These are phyloP conservation scores for Tinamus guttatus DNA, from an alignment of 2,113 vertebrate species.

Conservation along the genomic window DNA sequence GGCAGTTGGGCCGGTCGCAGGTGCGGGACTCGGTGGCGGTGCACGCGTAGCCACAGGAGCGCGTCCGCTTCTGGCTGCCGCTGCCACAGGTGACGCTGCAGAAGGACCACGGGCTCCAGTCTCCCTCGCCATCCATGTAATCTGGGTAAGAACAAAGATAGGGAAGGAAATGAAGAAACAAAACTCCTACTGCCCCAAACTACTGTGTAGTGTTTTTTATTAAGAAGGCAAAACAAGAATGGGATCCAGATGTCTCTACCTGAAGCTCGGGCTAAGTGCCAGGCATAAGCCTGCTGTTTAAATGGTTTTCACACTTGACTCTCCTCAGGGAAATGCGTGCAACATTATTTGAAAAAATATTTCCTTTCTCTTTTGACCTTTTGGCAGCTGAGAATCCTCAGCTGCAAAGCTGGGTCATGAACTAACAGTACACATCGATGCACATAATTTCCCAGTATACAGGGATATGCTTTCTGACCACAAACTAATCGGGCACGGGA, in stretches of 20 bases:
- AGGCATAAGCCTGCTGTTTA: slow-evolving; percentile 76
- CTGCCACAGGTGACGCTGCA: slow-evolving; percentile 94
- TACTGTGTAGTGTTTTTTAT: slow-evolving; percentile 53
- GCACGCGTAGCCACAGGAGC: slow-evolving; percentile 94
- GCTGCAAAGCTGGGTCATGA: slow-evolving; percentile 35
- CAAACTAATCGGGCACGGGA: neutral
- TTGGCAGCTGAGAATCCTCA: slow-evolving; percentile 52
- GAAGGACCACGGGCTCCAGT: slow-evolving; percentile 93
- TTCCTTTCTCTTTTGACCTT: slow-evolving; percentile 69
- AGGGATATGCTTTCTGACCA: slow-evolving; percentile 49
- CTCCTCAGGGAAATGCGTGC: slow-evolving; percentile 50
- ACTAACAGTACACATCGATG: slow-evolving; percentile 36
- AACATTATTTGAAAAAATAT: slow-evolving; percentile 69
- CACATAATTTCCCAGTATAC: slow-evolving; percentile 16
- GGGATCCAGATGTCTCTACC: slow-evolving; percentile 81
- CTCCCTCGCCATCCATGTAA: slow-evolving; percentile 92
- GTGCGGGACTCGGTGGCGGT: slow-evolving; percentile 94
- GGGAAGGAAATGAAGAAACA: slow-evolving; percentile 12
- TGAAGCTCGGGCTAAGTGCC: slow-evolving; percentile 59
- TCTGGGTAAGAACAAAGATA: slow-evolving; percentile 75
- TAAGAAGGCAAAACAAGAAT: slow-evolving; percentile 68
- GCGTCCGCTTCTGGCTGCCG: slow-evolving; percentile 92
- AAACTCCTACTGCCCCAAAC: neutral
- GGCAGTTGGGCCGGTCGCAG: slow-evolving; percentile 92
- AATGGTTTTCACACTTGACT: slow-evolving; percentile 76